Evolutionary conservation across 2,888 invertebrate species (phyloP), one percentile per base, ranked within the genome.

Genomic region (Strigamia maritima): DNA sequence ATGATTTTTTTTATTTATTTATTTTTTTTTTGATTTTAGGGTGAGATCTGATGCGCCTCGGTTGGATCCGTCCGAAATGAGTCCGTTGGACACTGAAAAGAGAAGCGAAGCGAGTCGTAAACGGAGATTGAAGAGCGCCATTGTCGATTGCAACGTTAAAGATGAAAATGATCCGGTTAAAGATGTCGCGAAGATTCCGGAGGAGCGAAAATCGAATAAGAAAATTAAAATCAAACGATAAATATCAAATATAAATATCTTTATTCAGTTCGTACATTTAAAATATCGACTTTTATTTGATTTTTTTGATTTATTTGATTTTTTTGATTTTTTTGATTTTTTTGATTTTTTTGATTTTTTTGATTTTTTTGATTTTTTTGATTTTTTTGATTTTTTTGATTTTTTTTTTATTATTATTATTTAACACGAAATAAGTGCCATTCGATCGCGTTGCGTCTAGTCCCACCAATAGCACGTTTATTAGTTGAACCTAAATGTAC

Each of bases 201-300:
- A 49, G n/a, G 49, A 49, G 16, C 6, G 44, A 60, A 22, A n/a
- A 28, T 19, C 78, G 19, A 22, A 65, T 16, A 78, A 78, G 31
- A 78, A 78, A 40, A 78, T 78, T 12, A 78, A 78, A 19, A 78
- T 78, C 65, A 78, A 78, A 78, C 78, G 78, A 78, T 78, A 78
- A 28, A 31, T 76, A 14, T 12, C 7, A 16, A 31, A 31, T 10
- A 8, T 74, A 28, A n/a, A n/a, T n/a, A 24, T 12, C 24, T 10
- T 74, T 74, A 74, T 19, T 4, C 4, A 14, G 8, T 74, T 7
- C 22, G 74, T 31, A 14, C 16, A 49, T 10, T n/a, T n/a, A n/a
- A n/a, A n/a, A n/a, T n/a, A n/a, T n/a, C n/a, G n/a, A n/a, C n/a
- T n/a, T n/a, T n/a, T n/a, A n/a, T 10, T 49, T 49, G 4, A 49